Evolutionary conservation across 1,140 invertebrate species (phyloP), one percentile per base, ranked within the genome.

Genomic region (Drosophila pseudoananassae): DNA sequence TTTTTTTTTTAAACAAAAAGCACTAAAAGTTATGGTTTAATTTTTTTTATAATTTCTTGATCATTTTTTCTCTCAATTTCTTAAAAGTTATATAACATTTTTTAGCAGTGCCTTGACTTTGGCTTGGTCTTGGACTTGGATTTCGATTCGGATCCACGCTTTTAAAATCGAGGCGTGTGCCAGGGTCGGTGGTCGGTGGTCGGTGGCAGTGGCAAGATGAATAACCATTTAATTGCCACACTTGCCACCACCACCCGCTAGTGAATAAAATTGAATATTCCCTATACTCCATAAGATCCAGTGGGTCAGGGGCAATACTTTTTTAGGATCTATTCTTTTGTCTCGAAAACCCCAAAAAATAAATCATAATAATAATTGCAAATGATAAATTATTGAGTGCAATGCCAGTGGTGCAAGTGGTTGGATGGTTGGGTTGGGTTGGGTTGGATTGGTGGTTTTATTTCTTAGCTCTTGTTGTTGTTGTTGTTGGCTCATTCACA

Each of bases 211-310:
- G 40, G 40, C 51, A 20, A 55, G 63, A 68, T 69, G 45, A 66
- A 51, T 49, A 73, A 40, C 57, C 40, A 33, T 29, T 52, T 75
- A 75, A 76, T 76, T 76, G 72, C 14, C 55, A 55, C 33, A 36
- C 40, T 68, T 50, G 36, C 20, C 3, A 3, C 54, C 55, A 12
- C 63, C 73, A 69, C 73, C 61, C 73, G 52, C 43, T 47, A 53
- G 36, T 45, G 36, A 36, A 52, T 58, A 71, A 23, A 33, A 68
- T 7, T 45, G 36, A 53, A 23, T 33, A 40, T 15, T 31, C 36
- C 52, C 25, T 27, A 27, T 27, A 3, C 20, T 20, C 6, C 25
- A 27, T 27, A 33, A 25, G 15, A 27, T 45, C 15, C 25, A 45
- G 17, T 54, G 36, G 38, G 50, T 45, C 38, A 45, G 15, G 59